Base-by-base conservation (phyloP, 2,113 vertebrate species). In the Mormyrus iriodes region DNA sequence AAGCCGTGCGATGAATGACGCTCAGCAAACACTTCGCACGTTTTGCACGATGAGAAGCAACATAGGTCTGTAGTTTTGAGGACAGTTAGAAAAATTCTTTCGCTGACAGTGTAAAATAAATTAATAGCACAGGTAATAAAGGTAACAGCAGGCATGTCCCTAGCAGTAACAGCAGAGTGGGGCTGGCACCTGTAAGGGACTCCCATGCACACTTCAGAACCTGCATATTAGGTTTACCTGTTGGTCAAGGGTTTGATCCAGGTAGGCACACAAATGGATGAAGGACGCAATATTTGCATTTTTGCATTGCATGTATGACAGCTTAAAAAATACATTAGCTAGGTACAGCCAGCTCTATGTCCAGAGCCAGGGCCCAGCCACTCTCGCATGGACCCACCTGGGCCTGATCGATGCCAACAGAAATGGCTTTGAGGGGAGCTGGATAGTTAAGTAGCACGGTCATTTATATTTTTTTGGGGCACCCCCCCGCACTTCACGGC, bases 341-440 rank as follows among this genome's bases (percentile, higher is more conserved):
- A 51, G 73, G 73, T 44, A 89, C 53, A 27, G 79, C 39, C 46
- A 10, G 5, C 48, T 51, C 46, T 39, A 27, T 21, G 5, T 44
- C 12, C 8, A 86, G 17, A 84, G 52, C 86, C 24, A 21, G n/a
- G 39, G 5, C 8, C 24, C 24, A 21, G 39, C 27, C 73, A 13
- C 49, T 31, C 88, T 51, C 27, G 89, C 88, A 31, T 53, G 89
- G 90, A 58, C 87, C 88, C 93, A 93, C 91, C 90, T 94, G 93
- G 88, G 92, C 91, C 83, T 85, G 93, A 93, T 93, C 91, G 92
- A 88, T 88, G 88, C 90, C 90, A 92, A 92, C 88, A 58, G 89
- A 93, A 93, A 91, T 86, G 53, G 86, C 48, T 65, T 48, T 53
- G 89, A 76, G 89, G 82, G 87, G 85, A 90, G 65, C 31, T 69